Evolutionary conservation across 2,888 invertebrate genomes (phyloP).

Genomic region (Tribolium freemani): DNA sequence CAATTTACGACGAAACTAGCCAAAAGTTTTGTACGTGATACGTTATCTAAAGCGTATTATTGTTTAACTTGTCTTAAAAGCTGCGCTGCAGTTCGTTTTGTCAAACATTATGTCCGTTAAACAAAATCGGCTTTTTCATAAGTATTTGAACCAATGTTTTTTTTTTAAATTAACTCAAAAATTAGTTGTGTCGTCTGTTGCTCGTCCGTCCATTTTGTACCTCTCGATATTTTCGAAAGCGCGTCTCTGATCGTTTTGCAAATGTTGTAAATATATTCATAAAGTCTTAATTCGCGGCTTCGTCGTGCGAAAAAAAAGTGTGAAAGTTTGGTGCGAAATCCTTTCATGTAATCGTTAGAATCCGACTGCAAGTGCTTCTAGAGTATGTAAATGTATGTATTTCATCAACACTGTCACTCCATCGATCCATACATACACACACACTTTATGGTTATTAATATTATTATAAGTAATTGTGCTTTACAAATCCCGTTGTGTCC

Average conservation of each 20-base stretch:
- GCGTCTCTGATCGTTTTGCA: too few relatives aligned
- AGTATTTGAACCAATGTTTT: too few relatives aligned
- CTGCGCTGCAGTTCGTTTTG: too few relatives aligned
- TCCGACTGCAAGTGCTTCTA: conserved; percentile 50
- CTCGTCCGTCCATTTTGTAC: not conserved
- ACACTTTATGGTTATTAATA: conserved; percentile 48
- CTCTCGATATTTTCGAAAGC: conserved; percentile 14
- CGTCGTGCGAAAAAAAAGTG: conserved; percentile 21
- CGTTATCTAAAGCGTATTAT: too few relatives aligned
- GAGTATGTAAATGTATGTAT: conserved; percentile 47
- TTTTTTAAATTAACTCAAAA: too few relatives aligned
- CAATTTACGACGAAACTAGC: too few relatives aligned
- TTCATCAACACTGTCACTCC: conserved; percentile 40
- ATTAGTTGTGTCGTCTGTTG: conserved; percentile 1
- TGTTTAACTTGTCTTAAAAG: too few relatives aligned
- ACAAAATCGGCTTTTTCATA: too few relatives aligned
- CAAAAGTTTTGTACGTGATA: too few relatives aligned
- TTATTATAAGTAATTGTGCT: conserved; percentile 52
- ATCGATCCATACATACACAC: conserved; percentile 34
- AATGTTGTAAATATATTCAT: conserved; percentile 30
- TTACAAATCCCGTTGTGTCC: conserved; percentile 52
- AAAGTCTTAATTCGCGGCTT: conserved; percentile 32
- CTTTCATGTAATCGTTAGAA: conserved; percentile 43
- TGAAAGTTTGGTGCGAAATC: conserved; percentile 23
- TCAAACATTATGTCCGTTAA: too few relatives aligned